Evolutionary conservation across 2,113 vertebrate species (phyloP), one percentile per base, ranked within the genome.

Genomic region (Atractosteus spatula): DNA sequence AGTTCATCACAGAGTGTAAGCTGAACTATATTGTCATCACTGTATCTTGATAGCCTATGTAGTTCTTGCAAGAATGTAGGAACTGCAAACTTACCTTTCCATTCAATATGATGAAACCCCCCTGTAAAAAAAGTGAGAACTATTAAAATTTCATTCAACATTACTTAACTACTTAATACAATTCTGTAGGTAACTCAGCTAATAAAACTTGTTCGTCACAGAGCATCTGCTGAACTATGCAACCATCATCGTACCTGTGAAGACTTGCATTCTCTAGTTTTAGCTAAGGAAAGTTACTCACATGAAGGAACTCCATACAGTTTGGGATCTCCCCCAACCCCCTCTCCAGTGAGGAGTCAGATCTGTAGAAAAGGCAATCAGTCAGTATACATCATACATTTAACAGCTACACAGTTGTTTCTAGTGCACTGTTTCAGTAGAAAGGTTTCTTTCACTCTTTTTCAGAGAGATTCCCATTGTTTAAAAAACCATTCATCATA

Each of bases 401-500:
- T 41, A n/a, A 11, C 41, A 62, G 29, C 29, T 29, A 29, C 29
- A 29, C 29, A 29, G 29, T 29, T 29, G 0, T 29, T 29, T 29
- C 29, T 29, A 29, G 1, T 16, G 72, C 68, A 91, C 94, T 88
- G 93, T 83, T 89, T 96, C 96, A 97, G 94, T 55, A 11, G 13
- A 78, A 80, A 45, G 62, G 61, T 69, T 0, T 93, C 92, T 85
- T 84, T 94, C 95, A 96, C 61, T 73, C 73, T 90, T 81, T 84
- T 82, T 97, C 95, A 94, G 95, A 96, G 95, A 97, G 96, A 96
- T 96, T 96, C 95, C 96, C 96, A 96, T 86, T 94, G 91, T 82
- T 79, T 81, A 76, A 64, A 78, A 77, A 29, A 29, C 29, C 76
- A 73, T 66, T 91, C 94, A 96, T 94, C 94, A 96, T 70, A 1